Base-by-base conservation (phyloP, 2,888 invertebrate genomes). In the Phortica okadai region DNA sequence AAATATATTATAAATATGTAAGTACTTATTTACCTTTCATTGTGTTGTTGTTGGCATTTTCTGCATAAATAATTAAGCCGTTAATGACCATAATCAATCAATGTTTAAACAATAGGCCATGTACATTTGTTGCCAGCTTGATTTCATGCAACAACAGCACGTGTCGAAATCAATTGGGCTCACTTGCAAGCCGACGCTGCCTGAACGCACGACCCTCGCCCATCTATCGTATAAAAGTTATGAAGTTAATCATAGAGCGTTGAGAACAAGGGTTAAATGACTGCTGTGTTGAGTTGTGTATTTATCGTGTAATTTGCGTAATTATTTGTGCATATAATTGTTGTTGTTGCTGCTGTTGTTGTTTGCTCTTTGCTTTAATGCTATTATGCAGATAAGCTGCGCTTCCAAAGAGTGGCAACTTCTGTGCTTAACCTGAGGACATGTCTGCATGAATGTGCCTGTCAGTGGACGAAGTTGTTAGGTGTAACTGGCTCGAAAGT, bases 301-400 rank as follows among this genome's bases (percentile, higher is more conserved):
- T 11, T 44, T 67, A 67, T 44, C n/a, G 44, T 44, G 16, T 16
- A 67, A 67, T 67, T 67, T 67, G 44, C n/a, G 16, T 42, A 44
- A 45, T 67, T 67, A 67, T 67, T 67, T 67, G 41, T 44, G 67
- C 67, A 67, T 67, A 16, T 44, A 44, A 67, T 67, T 67, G 67
- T 6, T 44, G 67, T 67, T 42, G 14, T 50, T 67, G 67, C 16
- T 67, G 41, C 14, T 64, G 64, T 33, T 33, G 33, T 33, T 33
- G 50, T 50, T 50, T 50, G 50, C 50, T 50, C 50, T 50, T 50
- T 50, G 41, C 41, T 11, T 11, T 59, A n/a, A 59, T 59, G 59
- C 59, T 6, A 59, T 59, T 59, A 59, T 3, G 16, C 59, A n/a
- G 59, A n/a, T 59, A 59, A 59, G 59, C 59, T 16, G 6, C 14